Evolutionary conservation across 2,113 vertebrate genomes (phyloP).

Genomic region (Plestiodon gilberti): DNA sequence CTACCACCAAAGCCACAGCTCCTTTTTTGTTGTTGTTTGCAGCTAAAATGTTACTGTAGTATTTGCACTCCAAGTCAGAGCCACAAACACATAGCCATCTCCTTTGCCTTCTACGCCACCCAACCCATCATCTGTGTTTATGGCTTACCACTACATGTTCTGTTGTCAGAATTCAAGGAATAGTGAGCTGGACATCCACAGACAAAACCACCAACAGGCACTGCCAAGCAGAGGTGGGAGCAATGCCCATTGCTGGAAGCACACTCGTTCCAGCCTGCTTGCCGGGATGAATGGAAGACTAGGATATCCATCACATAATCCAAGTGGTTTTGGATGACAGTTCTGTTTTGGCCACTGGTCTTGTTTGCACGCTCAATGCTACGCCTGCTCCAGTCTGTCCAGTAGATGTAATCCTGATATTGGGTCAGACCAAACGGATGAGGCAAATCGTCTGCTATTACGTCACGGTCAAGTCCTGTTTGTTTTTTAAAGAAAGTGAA

Average conservation of each 20-base stretch:
- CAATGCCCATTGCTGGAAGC: slow-evolving; percentile 95
- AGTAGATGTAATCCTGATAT: slow-evolving; percentile 99
- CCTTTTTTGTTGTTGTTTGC: not conserved
- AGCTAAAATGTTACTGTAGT: not conserved
- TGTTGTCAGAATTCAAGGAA: slow-evolving; percentile 93
- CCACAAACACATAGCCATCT: not conserved
- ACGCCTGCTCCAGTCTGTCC: slow-evolving; percentile 98
- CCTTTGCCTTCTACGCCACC: not conserved
- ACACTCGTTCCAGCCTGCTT: slow-evolving; percentile 96
- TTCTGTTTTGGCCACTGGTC: slow-evolving; percentile 95
- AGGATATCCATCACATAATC: slow-evolving; percentile 99
- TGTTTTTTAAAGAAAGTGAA: slow-evolving; percentile 24
- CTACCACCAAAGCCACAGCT: not conserved
- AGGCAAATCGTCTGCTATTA: slow-evolving; percentile 94
- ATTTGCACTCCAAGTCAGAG: slow-evolving; percentile 13
- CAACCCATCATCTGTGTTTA: not conserved
- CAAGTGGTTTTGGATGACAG: slow-evolving; percentile 94
- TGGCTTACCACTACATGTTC: slow-evolving; percentile 93
- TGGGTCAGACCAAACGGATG: slow-evolving; percentile 96
- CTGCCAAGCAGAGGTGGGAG: slow-evolving; percentile 94
- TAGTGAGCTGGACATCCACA: slow-evolving; percentile 97
- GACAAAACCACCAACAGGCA: slow-evolving; percentile 87
- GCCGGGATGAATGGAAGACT: slow-evolving; percentile 94
- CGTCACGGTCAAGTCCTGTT: slow-evolving; percentile 90
- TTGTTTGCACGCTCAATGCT: slow-evolving; percentile 98